A percentile compares a stretch with the other conserved stretches of the same genome.
phyloP scores from a whole-genome alignment of 2,113 vertebrate species.

The Mesembrinibis cayennensis region DNA sequence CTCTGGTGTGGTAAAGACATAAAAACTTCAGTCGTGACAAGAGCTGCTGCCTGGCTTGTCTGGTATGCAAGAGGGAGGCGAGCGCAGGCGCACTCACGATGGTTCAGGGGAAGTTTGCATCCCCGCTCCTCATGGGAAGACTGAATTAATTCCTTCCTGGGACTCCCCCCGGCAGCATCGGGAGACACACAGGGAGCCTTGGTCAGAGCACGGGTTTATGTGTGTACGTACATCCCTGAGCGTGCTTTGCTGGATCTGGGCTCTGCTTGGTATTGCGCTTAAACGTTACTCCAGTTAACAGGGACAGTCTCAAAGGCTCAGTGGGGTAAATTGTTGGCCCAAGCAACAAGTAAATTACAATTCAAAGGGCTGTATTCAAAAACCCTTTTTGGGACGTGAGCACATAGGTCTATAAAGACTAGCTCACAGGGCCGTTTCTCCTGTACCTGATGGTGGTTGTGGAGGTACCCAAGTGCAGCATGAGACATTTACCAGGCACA shows the following conservation, averaged over 20 bases:
- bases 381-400: neutral
- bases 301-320: neutral
- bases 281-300: neutral
- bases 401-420: neutral
- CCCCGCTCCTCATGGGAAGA: neutral
- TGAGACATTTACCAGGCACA: neutral
- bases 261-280: rapidly evolving
- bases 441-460: neutral
- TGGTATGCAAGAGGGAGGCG: rapidly evolving
- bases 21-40: neutral
- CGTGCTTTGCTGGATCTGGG: neutral
- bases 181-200: neutral
- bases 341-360: neutral
- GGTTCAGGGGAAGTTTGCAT: neutral
- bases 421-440: neutral
- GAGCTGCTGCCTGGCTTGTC: neutral
- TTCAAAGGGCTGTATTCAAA: neutral
- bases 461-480: neutral
- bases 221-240: rapidly evolving
- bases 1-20: neutral
- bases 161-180: neutral
- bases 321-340: neutral
- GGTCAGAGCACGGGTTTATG: rapidly evolving
- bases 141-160: neutral
- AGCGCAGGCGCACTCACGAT: rapidly evolving